These are phyloP conservation scores for Zaprionus tsacasi DNA, from an alignment of 1,140 invertebrate genomes.

Conservation along the genomic window DNA sequence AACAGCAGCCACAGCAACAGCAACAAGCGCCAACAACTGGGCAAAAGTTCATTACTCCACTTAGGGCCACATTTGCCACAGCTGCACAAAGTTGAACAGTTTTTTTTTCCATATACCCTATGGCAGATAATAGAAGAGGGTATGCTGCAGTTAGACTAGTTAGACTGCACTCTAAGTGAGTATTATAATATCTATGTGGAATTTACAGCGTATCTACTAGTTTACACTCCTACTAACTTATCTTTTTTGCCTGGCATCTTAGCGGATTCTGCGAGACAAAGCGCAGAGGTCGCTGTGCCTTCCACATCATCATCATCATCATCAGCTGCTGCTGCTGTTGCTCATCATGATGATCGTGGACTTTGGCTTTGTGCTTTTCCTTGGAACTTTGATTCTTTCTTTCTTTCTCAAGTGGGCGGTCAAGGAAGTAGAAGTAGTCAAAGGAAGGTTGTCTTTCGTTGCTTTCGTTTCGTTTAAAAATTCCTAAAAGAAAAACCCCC, in stretches of 20 bases:
- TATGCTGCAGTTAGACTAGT: neutral
- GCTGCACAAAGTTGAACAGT: constrained; percentile 74
- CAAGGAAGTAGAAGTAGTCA: constrained; percentile 74
- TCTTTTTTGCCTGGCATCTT: too few relatives aligned
- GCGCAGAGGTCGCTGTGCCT: constrained; percentile 71
- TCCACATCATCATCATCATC: constrained; percentile 57
- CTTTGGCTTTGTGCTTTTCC: constrained; percentile 44
- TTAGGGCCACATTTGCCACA: constrained; percentile 59
- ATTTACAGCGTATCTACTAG: too few relatives aligned
- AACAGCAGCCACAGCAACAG: constrained; percentile 35
- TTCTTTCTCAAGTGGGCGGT: constrained; percentile 71
- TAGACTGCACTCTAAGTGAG: too few relatives aligned
- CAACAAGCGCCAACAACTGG: constrained; percentile 38
- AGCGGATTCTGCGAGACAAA: constrained; percentile 32
- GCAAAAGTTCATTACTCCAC: constrained; percentile 80
- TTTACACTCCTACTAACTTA: too few relatives aligned
- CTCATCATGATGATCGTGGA: constrained; percentile 26
- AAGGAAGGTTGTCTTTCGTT: constrained; percentile 12
- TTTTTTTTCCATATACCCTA: constrained; percentile 3
- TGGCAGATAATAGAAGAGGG: neutral
- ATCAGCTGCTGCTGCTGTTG: neutral
- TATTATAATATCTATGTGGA: too few relatives aligned
- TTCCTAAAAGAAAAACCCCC: constrained; percentile 50
- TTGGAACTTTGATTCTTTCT: constrained; percentile 48
- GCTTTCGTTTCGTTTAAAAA: constrained; percentile 55